These are phyloP conservation scores for Lepus townsendii DNA, from an alignment of 2,797 vertebrate species.

Conservation along the genomic window DNA sequence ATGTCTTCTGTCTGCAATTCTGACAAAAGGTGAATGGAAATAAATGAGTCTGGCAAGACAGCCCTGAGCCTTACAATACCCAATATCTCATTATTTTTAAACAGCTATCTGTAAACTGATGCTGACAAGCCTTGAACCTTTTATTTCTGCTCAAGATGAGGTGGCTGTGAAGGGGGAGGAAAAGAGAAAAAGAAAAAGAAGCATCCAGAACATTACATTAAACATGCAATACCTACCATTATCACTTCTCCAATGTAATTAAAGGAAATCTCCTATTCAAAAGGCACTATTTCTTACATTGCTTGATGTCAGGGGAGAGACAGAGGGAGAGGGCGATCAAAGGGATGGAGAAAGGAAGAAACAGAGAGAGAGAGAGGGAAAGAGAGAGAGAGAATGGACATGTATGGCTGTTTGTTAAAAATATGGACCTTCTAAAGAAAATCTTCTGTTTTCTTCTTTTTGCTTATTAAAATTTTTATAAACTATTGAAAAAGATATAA, in stretches of 20 bases:
- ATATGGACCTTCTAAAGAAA: slow-evolving; percentile 19
- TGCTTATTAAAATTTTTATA: slow-evolving; percentile 9
- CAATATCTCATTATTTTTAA: slow-evolving; percentile 93
- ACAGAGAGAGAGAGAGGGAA: neutral
- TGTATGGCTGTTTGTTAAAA: slow-evolving; percentile 52
- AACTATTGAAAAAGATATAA: neutral
- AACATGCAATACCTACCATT: slow-evolving; percentile 82
- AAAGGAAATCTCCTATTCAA: slow-evolving; percentile 70
- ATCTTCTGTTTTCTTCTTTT: neutral
- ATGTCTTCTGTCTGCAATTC: slow-evolving; percentile 91
- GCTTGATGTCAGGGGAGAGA: slow-evolving; percentile 33
- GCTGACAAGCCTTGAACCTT: slow-evolving; percentile 91
- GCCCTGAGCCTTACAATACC: slow-evolving; percentile 91
- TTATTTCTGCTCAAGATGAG: slow-evolving; percentile 90
- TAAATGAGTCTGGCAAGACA: slow-evolving; percentile 91
- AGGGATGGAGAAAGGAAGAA: too few species aligned
- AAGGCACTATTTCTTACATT: slow-evolving; percentile 74
- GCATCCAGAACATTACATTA: slow-evolving; percentile 83
- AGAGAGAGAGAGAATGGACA: neutral
- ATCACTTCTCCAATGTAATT: slow-evolving; percentile 80
- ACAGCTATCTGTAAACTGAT: slow-evolving; percentile 93
- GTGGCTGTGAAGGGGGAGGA: slow-evolving; percentile 78
- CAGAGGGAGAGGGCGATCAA: neutral
- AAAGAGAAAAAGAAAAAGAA: slow-evolving; percentile 63
- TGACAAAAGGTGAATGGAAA: slow-evolving; percentile 92